Evolutionary conservation across 2,113 vertebrate species (phyloP).

Genomic region (Cheilinus undulatus): DNA sequence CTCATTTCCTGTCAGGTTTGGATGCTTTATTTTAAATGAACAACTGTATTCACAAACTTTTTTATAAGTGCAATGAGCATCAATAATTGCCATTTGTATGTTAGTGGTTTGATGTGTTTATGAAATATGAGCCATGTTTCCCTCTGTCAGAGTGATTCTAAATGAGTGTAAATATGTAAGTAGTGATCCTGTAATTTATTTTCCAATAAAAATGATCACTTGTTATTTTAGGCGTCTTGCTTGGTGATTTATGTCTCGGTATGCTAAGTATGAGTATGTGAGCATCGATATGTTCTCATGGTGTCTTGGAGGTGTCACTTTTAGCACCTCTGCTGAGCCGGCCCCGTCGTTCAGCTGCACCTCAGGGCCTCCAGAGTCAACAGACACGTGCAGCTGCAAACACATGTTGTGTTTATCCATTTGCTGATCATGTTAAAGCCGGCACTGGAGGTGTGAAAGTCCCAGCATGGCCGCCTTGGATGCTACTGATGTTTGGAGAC

Average conservation of each 20-base stretch:
- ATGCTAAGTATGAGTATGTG: conserved; percentile 38
- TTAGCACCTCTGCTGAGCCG: conserved; percentile 52
- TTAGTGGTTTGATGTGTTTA: conserved; percentile 3
- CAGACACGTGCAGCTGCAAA: conserved; percentile 75
- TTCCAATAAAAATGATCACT: conserved; percentile 56
- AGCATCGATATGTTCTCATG: conserved; percentile 34
- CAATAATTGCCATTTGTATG: background rate
- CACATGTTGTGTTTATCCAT: conserved; percentile 65
- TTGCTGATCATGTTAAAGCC: conserved; percentile 45
- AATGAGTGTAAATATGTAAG: conserved; percentile 71
- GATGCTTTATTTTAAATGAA: background rate
- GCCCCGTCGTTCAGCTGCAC: conserved; percentile 27
- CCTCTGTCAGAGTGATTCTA: background rate
- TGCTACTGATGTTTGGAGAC: conserved; percentile 5
- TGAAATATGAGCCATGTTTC: background rate
- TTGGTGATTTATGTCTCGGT: background rate
- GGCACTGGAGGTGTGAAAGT: conserved; percentile 57
- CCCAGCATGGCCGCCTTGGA: conserved; percentile 15
- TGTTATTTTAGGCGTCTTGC: background rate
- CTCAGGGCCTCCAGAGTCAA: conserved; percentile 43
- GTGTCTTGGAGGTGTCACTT: conserved; percentile 51
- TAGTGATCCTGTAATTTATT: conserved; percentile 51
- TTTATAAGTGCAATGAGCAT: background rate
- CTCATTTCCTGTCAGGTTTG: background rate
- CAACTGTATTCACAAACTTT: background rate